Percentiles rank a stretch among this genome's conserved stretches.
These are phyloP conservation scores for Tinamus major DNA, from an alignment of 2,797 vertebrate genomes.

Conservation along the genomic window DNA sequence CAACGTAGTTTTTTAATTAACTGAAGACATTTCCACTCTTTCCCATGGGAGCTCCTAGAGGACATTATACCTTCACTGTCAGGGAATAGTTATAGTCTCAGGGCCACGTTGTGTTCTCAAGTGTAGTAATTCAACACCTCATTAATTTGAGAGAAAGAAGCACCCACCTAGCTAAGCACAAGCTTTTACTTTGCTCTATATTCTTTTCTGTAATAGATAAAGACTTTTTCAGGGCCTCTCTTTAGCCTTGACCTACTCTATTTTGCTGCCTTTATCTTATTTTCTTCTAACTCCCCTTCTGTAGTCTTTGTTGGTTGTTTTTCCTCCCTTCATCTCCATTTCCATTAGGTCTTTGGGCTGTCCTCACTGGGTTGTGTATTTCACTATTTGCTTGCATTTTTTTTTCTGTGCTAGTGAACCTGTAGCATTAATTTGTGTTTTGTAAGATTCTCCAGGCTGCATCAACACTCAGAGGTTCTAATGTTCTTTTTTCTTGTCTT, in stretches of 20 bases:
- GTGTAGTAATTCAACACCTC: background rate
- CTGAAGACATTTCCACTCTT: background rate
- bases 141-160: background rate
- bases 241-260: slow-evolving; percentile 30
- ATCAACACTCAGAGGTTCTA: background rate
- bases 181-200: background rate
- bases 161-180: background rate
- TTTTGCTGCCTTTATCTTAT: slow-evolving; percentile 35
- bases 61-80: background rate
- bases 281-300: background rate
- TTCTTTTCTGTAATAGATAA: slow-evolving; percentile 39
- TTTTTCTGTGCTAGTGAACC: slow-evolving; percentile 27
- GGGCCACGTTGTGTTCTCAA: background rate
- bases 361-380: slow-evolving; percentile 6
- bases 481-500: background rate
- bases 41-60: background rate
- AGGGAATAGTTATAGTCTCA: background rate
- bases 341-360: background rate
- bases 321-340: slow-evolving; percentile 1
- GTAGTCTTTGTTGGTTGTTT: background rate
- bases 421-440: slow-evolving; percentile 15
- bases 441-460: background rate
- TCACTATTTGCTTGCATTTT: slow-evolving; percentile 43
- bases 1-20: background rate
- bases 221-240: slow-evolving; percentile 10